Evolutionary conservation across 2,113 vertebrate genomes (phyloP).

Genomic region (Lycaon pictus): DNA sequence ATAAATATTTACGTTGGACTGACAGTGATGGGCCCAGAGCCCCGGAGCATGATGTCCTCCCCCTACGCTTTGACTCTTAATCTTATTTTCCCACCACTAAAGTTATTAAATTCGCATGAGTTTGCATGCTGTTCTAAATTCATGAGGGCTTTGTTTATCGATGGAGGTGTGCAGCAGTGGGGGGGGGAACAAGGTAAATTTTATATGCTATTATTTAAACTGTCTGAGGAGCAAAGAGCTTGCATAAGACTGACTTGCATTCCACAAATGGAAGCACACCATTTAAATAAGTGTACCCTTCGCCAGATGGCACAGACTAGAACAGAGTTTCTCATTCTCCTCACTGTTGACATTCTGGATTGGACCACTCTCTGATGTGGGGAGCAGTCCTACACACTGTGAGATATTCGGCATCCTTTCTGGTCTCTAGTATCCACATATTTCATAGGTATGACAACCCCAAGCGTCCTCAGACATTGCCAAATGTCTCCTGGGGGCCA

Average conservation of each 20-base stretch:
- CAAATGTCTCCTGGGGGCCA: neutral
- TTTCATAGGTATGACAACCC: neutral
- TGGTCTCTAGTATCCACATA: neutral
- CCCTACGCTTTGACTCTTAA: constrained; percentile 63
- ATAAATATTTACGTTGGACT: constrained; percentile 78
- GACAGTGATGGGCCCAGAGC: constrained; percentile 72
- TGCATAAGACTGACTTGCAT: constrained; percentile 40
- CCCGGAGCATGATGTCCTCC: constrained; percentile 53
- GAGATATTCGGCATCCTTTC: neutral
- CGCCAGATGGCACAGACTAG: neutral
- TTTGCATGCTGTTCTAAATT: constrained; percentile 79
- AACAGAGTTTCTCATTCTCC: neutral
- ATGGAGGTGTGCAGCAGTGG: constrained; percentile 52
- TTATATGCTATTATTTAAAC: constrained; percentile 70
- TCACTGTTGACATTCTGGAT: neutral
- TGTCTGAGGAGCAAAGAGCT: constrained; percentile 52
- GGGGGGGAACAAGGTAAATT: constrained; percentile 73
- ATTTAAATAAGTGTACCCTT: neutral
- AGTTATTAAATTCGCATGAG: constrained; percentile 80
- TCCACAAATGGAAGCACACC: neutral
- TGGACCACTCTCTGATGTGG: neutral
- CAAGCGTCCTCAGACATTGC: neutral
- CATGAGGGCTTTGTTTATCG: constrained; percentile 78
- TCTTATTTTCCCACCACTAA: constrained; percentile 67
- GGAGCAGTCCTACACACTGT: neutral